A percentile compares a stretch with the other conserved stretches of the same genome.
These are phyloP conservation scores for Drosophila prosaltans DNA, from an alignment of 1,140 invertebrate species.

Conservation along the genomic window DNA sequence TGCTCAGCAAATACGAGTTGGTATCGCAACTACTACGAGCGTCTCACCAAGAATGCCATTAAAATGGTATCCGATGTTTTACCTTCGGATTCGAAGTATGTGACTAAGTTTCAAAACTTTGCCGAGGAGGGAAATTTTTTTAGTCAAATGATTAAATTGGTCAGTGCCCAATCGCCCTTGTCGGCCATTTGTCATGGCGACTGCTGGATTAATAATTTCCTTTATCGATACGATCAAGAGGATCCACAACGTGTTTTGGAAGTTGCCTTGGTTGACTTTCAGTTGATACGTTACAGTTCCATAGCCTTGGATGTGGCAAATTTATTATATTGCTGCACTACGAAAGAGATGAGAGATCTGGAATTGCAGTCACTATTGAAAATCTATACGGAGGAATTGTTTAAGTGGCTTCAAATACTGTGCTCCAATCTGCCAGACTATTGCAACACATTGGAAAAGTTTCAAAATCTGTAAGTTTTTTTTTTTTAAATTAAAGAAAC, in stretches of 20 bases:
- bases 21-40: conserved; percentile 88
- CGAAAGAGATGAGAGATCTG: conserved; percentile 85
- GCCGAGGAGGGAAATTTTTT: conserved; percentile 87
- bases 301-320: conserved; percentile 88
- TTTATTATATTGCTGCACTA: conserved; percentile 88
- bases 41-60: conserved; percentile 87
- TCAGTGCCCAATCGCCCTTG: conserved; percentile 85
- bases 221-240: conserved; percentile 85
- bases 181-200: conserved; percentile 89
- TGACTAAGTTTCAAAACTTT: conserved; percentile 86
- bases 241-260: conserved; percentile 61
- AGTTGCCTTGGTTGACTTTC: conserved; percentile 88
- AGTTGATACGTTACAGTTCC: conserved; percentile 87
- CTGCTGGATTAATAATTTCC: conserved; percentile 90
- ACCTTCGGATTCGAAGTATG: conserved; percentile 84
- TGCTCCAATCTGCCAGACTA: conserved; percentile 82
- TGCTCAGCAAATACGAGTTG: conserved; percentile 87
- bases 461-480: conserved; percentile 84
- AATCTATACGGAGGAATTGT: conserved; percentile 84
- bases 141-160: conserved; percentile 87
- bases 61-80: conserved; percentile 87
- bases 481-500: neutral
- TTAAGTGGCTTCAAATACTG: conserved; percentile 83
- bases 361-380: conserved; percentile 86
- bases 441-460: conserved; percentile 83